Evolutionary conservation across 2,888 invertebrate species (phyloP).

Genomic region (Eustalomyia histrio): DNA sequence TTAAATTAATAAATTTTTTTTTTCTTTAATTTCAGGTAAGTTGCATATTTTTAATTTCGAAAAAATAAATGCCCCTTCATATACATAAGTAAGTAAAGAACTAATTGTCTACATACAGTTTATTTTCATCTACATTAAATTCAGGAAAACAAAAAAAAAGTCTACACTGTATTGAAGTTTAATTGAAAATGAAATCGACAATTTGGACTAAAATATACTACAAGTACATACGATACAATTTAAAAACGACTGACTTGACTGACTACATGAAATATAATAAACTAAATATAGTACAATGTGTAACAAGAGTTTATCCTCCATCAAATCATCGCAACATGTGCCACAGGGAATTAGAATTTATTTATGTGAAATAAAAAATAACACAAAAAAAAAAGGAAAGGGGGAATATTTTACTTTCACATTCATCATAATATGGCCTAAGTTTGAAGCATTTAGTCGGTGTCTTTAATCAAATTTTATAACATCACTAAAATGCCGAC

Average conservation of each 20-base stretch:
- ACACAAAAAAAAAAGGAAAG: conserved; percentile 39
- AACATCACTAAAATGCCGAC: conserved; percentile 74
- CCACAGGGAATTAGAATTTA: conserved; percentile 17
- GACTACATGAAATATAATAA: conserved; percentile 2
- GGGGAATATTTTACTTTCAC: conserved; percentile 34
- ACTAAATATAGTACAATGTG: not conserved
- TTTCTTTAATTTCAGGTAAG: too few species aligned
- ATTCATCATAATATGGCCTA: conserved; percentile 39
- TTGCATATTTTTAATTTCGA: too few species aligned
- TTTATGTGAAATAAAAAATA: not conserved
- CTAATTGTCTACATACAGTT: not conserved
- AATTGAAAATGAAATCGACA: conserved; percentile 7
- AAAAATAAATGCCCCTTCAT: not conserved
- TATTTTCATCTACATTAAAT: not conserved
- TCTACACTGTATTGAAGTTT: not conserved
- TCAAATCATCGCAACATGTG: conserved; percentile 4
- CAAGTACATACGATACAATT: too few species aligned
- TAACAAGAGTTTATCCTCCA: not conserved
- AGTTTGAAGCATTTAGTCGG: conserved; percentile 66
- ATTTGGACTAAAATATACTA: not conserved
- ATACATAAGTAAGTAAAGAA: not conserved
- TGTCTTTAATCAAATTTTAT: conserved; percentile 77
- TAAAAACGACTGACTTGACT: not conserved
- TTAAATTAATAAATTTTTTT: too few species aligned
- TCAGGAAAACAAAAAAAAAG: not conserved